Conservation (phyloP, 2,797 vertebrate genomes). For the Alosa sapidissima region DNA sequence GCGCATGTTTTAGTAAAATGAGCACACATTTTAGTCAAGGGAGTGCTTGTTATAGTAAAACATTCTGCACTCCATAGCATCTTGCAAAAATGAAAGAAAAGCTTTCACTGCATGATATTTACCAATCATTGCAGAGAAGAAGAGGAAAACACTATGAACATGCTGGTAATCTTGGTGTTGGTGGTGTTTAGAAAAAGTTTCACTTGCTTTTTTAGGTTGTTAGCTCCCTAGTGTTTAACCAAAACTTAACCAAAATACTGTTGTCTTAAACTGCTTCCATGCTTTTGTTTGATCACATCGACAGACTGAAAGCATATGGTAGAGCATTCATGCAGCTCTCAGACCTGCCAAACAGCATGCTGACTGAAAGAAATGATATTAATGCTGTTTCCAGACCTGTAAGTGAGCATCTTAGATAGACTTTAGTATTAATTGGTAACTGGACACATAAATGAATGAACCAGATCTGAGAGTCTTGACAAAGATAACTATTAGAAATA, state of each 20-base stretch:
- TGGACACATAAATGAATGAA: not conserved
- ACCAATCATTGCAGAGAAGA: too few species aligned
- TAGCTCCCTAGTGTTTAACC: not conserved
- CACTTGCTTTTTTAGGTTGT: not conserved
- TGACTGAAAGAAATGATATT: not conserved
- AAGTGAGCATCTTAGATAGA: not conserved
- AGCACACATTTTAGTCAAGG: too few species aligned
- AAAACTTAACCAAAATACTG: not conserved
- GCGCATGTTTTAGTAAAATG: too few species aligned
- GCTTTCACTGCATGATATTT: too few species aligned
- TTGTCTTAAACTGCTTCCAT: not conserved
- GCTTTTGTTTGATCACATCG: not conserved
- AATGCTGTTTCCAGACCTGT: slow-evolving; percentile 1
- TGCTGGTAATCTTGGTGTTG: not conserved
- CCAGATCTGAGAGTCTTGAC: not conserved
- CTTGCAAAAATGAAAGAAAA: too few species aligned
- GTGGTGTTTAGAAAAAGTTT: not conserved
- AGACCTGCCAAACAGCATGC: not conserved
- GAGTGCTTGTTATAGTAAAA: too few species aligned
- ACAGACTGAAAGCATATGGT: slow-evolving; percentile 1
- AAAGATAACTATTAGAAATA: not conserved
- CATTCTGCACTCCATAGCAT: too few species aligned
- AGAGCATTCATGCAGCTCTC: not conserved
- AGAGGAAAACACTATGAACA: not conserved
- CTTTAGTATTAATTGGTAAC: not conserved